A percentile compares a stretch with the other conserved stretches of the same genome.
Evolutionary conservation across 2,113 vertebrate species (phyloP).

Genomic region (Archilochus colubris): DNA sequence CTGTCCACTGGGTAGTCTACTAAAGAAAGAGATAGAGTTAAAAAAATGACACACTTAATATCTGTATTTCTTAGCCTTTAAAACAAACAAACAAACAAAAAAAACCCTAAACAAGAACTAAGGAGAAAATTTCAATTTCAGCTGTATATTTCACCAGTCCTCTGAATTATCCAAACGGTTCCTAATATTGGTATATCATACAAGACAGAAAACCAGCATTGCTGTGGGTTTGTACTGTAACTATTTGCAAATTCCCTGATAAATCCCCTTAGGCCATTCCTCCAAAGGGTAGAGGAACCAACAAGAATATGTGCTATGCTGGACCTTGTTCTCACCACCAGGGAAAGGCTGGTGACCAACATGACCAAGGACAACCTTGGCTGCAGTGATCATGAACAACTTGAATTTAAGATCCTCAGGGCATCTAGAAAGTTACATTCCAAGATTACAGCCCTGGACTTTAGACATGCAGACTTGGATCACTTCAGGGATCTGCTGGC

Average conservation of each 20-base stretch:
- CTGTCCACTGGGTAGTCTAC: neutral
- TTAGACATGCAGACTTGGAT: too few relatives aligned
- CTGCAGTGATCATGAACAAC: too few relatives aligned
- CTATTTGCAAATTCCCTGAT: neutral
- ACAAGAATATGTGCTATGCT: too few relatives aligned
- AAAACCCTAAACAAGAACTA: neutral
- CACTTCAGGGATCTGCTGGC: too few relatives aligned
- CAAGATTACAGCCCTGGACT: too few relatives aligned
- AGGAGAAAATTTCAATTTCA: neutral
- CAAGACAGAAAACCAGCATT: neutral
- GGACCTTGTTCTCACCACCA: too few relatives aligned
- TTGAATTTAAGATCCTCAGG: too few relatives aligned
- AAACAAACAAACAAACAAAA: neutral
- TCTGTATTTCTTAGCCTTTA: neutral
- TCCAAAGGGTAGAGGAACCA: too few relatives aligned
- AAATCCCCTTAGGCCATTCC: neutral
- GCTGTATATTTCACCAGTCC: neutral
- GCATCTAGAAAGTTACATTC: too few relatives aligned
- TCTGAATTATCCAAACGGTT: neutral
- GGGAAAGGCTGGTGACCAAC: too few relatives aligned
- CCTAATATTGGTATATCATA: neutral
- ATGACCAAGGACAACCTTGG: too few relatives aligned
- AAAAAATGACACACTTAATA: neutral
- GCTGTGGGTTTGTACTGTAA: neutral
- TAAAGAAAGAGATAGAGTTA: neutral